A percentile compares a stretch with the other conserved stretches of the same genome.
Evolutionary conservation across 2,888 invertebrate genomes (phyloP).

Genomic region (Dynastes hyllus): DNA sequence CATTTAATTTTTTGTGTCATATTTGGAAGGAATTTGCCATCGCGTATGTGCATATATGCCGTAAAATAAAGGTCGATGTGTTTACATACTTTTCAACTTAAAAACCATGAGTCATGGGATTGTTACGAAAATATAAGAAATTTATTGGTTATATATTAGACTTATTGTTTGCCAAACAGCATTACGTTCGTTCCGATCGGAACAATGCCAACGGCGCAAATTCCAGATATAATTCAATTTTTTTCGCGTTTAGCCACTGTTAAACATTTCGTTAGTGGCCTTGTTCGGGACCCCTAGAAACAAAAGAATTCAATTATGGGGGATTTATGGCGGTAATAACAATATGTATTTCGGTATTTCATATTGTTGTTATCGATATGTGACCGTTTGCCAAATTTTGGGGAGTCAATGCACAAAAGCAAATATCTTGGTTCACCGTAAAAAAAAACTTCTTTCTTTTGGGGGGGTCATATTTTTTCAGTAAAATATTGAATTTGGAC

Average conservation of each 20-base stretch:
- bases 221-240: slow-evolving; percentile 24
- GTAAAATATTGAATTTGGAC: too few species aligned
- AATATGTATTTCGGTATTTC: slow-evolving; percentile 34
- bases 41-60: too few species aligned
- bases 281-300: background rate
- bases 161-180: slow-evolving; percentile 34
- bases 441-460: too few species aligned
- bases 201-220: slow-evolving; percentile 10
- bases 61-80: too few species aligned
- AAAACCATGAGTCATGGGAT: background rate
- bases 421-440: background rate
- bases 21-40: too few species aligned
- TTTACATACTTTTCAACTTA: background rate
- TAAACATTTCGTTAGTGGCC: slow-evolving; percentile 26
- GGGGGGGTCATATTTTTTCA: too few species aligned
- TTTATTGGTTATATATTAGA: slow-evolving; percentile 33
- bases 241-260: slow-evolving; percentile 17
- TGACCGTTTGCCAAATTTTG: slow-evolving; percentile 8
- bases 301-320: slow-evolving; percentile 23
- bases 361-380: slow-evolving; percentile 23
- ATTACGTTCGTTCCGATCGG: slow-evolving; percentile 1
- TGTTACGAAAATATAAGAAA: slow-evolving; percentile 34
- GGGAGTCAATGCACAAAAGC: background rate
- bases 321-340: slow-evolving; percentile 32
- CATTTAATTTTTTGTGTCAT: too few species aligned